A percentile compares a stretch with the other conserved stretches of the same genome.
Evolutionary conservation across 2,888 invertebrate species (phyloP).

Genomic region (Phyto melanocephala): DNA sequence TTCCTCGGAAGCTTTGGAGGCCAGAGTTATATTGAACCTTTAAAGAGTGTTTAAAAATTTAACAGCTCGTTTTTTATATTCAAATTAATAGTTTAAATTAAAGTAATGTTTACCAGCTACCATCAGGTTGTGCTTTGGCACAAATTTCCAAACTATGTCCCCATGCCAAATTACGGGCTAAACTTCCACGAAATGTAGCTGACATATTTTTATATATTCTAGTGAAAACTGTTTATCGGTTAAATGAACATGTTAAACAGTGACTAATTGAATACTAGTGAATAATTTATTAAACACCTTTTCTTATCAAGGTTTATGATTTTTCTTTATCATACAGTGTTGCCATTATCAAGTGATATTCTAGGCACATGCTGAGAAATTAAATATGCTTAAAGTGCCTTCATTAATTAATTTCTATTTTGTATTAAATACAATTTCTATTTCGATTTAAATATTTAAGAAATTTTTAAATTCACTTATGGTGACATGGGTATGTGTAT

Average conservation of each 20-base stretch:
- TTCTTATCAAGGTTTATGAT: neutral
- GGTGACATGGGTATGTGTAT: no score
- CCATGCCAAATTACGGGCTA: slow-evolving; percentile 24
- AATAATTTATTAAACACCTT: neutral
- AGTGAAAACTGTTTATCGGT: neutral
- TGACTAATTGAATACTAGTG: neutral
- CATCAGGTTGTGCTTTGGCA: slow-evolving; percentile 17
- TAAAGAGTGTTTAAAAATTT: neutral
- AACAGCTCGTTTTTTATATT: neutral
- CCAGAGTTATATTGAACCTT: slow-evolving; percentile 17
- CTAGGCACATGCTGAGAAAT: neutral
- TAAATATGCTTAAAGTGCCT: neutral
- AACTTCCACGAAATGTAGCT: neutral
- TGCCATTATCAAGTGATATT: neutral
- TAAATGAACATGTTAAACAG: neutral
- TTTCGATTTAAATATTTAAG: no score
- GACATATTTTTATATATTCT: neutral
- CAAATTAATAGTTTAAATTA: neutral
- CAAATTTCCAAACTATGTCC: slow-evolving; percentile 41
- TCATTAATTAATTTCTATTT: no score
- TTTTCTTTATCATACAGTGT: neutral
- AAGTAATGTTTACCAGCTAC: slow-evolving; percentile 19
- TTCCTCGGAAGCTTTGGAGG: neutral
- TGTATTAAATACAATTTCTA: no score
- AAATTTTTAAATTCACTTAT: no score